Percentiles rank a stretch among this genome's conserved stretches.
Conservation (phyloP, 2,113 vertebrate genomes). For the Halcyon malimbica region DNA sequence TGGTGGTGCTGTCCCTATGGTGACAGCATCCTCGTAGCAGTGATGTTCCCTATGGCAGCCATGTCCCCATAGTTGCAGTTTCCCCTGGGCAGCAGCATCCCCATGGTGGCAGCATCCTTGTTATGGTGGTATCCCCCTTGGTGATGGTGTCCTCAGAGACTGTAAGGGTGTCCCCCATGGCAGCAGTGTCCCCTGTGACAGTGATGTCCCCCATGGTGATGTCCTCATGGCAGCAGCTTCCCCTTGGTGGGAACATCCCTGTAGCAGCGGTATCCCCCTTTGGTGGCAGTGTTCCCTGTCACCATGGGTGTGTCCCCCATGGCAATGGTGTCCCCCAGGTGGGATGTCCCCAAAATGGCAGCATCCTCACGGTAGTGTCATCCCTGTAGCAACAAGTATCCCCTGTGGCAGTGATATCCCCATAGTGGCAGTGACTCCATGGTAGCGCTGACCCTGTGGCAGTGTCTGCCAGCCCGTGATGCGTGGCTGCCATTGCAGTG, state of each 20-base stretch:
- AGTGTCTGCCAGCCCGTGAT: not conserved
- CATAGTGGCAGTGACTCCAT: not conserved
- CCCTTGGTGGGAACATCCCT: no score
- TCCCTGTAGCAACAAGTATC: not conserved
- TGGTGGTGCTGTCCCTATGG: not conserved
- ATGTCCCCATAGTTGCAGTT: no score
- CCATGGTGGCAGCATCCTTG: no score
- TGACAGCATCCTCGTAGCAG: not conserved
- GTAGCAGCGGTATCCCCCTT: not conserved
- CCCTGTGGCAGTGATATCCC: not conserved
- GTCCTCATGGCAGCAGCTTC: not conserved
- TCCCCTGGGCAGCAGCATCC: not conserved
- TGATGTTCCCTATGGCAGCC: not conserved
- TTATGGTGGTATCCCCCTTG: not conserved
- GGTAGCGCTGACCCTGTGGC: not conserved
- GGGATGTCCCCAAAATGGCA: not conserved
- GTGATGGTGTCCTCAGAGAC: no score
- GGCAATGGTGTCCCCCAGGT: not conserved
- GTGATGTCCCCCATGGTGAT: not conserved
- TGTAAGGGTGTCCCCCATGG: no score
- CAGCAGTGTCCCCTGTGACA: no score
- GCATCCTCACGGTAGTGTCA: not conserved
- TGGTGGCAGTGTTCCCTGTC: no score
- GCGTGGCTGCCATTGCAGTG: slow-evolving; percentile 61
- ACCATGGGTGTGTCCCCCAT: not conserved